Evolutionary conservation across 2,888 invertebrate species (phyloP).

Genomic region (Toxonevra muliebris): DNA sequence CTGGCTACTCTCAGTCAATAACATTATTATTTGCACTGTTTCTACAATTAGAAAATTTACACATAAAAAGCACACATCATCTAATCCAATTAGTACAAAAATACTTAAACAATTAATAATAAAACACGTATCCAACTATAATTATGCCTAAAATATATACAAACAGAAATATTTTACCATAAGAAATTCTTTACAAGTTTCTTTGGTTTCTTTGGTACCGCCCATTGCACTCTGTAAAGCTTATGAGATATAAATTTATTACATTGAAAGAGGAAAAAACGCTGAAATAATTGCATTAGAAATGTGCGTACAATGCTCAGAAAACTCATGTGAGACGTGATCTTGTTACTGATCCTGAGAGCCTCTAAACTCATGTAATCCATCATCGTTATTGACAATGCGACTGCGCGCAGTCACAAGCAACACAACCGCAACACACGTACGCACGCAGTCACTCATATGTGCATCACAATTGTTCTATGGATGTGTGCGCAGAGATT

Average conservation of each 20-base stretch:
- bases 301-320: background rate
- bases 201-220: no score
- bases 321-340: slow-evolving; percentile 34
- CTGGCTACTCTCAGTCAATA: background rate
- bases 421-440: background rate
- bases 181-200: no score
- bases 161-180: no score
- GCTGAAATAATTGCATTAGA: background rate
- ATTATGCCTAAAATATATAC: slow-evolving; percentile 3
- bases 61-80: background rate
- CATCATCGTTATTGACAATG: slow-evolving; percentile 40
- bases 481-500: no score
- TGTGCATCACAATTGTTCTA: no score
- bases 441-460: background rate
- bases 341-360: slow-evolving; percentile 41
- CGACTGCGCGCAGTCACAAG: background rate
- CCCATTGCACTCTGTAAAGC: no score
- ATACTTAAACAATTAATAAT: slow-evolving; percentile 10
- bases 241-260: no score
- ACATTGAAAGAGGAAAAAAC: background rate
- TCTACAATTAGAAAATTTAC: background rate
- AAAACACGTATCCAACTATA: slow-evolving; percentile 8
- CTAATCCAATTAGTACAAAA: slow-evolving; percentile 2
- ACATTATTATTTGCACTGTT: slow-evolving; percentile 11
- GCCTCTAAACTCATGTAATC: slow-evolving; percentile 40